phyloP scores from a whole-genome alignment of 2,113 vertebrate species.

The Eublepharis macularius region DNA sequence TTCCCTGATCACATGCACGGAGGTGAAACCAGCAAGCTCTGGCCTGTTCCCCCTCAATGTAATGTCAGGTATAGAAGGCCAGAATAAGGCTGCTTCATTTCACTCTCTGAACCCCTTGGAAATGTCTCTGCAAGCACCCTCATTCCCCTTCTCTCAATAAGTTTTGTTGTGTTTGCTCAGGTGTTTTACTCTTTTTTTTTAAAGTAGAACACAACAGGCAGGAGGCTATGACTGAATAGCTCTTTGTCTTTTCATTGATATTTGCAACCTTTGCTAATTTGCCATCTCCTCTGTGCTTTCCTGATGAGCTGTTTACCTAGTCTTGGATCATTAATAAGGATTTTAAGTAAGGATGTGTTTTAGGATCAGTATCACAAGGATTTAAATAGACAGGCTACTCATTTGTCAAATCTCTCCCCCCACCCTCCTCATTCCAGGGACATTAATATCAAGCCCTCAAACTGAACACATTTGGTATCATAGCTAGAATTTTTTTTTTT shows the following conservation, averaged over 20 bases:
- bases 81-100: too few relatives aligned
- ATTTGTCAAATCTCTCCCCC: neutral
- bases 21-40: too few relatives aligned
- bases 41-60: too few relatives aligned
- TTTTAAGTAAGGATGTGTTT: slow-evolving; percentile 11
- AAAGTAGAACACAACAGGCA: neutral
- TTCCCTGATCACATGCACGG: too few relatives aligned
- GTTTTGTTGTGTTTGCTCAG: neutral
- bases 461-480: fast-evolving
- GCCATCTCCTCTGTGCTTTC: neutral
- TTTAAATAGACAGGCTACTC: neutral
- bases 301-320: neutral
- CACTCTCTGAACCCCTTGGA: neutral
- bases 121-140: neutral
- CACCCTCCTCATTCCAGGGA: neutral
- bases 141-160: neutral
- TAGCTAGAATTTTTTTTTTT: neutral
- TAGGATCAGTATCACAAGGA: neutral
- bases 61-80: too few relatives aligned
- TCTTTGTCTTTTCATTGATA: neutral
- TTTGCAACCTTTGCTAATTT: slow-evolving; percentile 15
- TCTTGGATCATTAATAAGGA: neutral
- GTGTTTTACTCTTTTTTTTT: slow-evolving; percentile 2
- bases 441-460: neutral
- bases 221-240: neutral